Conservation (phyloP, 1,140 invertebrate genomes). For the Psilanteris sp. region DNA sequence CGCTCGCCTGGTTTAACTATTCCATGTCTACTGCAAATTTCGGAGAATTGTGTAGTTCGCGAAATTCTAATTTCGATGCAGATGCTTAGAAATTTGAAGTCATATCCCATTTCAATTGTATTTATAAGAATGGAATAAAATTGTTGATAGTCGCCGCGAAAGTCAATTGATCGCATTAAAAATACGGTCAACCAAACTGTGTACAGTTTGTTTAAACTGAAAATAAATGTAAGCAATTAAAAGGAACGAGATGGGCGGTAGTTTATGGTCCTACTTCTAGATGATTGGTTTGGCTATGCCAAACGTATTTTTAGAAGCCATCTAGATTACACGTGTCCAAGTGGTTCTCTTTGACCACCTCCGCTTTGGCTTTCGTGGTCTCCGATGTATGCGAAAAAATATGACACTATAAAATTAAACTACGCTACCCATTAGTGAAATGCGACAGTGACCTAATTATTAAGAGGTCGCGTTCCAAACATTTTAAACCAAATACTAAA, state of each 20-base stretch:
- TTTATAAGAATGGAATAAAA: too few relatives aligned
- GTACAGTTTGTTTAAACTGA: constrained; percentile 46
- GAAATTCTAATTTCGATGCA: constrained; percentile 25
- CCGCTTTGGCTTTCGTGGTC: constrained; percentile 47
- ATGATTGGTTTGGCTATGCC: constrained; percentile 73
- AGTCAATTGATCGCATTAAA: constrained; percentile 7
- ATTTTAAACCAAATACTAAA: constrained; percentile 26
- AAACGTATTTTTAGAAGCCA: constrained; percentile 76
- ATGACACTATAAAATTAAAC: constrained; percentile 59
- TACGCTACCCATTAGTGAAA: constrained; percentile 42
- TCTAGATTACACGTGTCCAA: constrained; percentile 70
- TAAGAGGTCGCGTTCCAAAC: constrained; percentile 50
- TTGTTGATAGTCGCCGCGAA: too few relatives aligned
- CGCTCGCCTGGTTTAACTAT: constrained; percentile 59
- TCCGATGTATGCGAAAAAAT: constrained; percentile 53
- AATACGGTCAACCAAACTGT: constrained; percentile 19
- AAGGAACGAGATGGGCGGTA: constrained; percentile 64
- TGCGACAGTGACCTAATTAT: constrained; percentile 68
- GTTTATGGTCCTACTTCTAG: constrained; percentile 74
- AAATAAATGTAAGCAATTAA: constrained; percentile 59
- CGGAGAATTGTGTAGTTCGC: constrained; percentile 13
- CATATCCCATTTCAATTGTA: too few relatives aligned
- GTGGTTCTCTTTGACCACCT: constrained; percentile 49
- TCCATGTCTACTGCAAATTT: constrained; percentile 51
- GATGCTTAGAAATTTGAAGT: too few relatives aligned